A percentile compares a stretch with the other conserved stretches of the same genome.
Conservation (phyloP, 2,113 vertebrate species). For the Callospermophilus lateralis region DNA sequence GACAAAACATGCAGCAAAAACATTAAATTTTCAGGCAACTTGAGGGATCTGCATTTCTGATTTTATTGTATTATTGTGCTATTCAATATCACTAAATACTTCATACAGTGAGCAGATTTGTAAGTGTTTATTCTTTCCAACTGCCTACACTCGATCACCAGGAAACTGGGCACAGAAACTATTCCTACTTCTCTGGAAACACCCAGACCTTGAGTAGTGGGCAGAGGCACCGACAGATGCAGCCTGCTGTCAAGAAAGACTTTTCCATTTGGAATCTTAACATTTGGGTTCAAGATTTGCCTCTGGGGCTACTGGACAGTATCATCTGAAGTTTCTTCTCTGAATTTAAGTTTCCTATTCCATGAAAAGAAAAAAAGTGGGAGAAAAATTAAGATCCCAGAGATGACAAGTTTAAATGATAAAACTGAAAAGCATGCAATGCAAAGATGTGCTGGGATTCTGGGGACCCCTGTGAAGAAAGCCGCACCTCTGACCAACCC, state of each 20-base stretch:
- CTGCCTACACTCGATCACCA: background rate
- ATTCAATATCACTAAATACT: background rate
- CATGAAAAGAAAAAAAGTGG: background rate
- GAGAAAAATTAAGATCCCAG: background rate
- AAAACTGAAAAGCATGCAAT: background rate
- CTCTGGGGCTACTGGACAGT: background rate
- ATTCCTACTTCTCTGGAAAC: background rate
- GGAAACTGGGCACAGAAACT: background rate
- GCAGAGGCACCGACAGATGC: background rate
- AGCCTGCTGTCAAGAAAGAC: background rate
- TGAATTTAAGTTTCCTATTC: background rate
- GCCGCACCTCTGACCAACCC: background rate
- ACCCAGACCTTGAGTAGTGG: background rate
- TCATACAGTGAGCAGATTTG: background rate
- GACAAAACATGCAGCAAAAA: slow-evolving; percentile 3
- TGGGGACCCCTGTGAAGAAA: background rate
- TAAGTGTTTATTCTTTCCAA: slow-evolving; percentile 19
- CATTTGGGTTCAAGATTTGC: background rate
- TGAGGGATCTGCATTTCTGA: background rate
- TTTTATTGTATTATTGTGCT: background rate
- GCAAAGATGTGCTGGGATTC: background rate
- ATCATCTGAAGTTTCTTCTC: background rate
- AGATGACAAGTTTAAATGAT: background rate
- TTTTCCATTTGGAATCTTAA: background rate
- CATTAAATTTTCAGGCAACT: background rate